Base-by-base conservation (phyloP, 2,113 vertebrate genomes). In the Cyprichromis sp. region DNA sequence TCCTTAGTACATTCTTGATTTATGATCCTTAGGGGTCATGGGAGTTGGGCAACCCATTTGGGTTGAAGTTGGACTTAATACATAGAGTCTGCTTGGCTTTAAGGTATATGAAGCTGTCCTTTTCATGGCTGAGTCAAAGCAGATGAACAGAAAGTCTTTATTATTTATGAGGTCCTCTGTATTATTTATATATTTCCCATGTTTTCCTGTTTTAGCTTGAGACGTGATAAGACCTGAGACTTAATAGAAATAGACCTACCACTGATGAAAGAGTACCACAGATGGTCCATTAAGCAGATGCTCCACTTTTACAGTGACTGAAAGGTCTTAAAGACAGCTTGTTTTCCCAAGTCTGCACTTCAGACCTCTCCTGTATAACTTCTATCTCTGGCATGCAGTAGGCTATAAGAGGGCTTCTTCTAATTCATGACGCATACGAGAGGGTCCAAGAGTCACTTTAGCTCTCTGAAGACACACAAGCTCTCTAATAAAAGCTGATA, bases 401-500 rank as follows among this genome's bases (percentile, higher is more conserved):
- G 50, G 47, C 19, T 55, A 76, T 10, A 85, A 80, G 83, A 84
- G 57, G 55, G 66, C 82, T 83, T 29, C 21, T 13, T 45, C 88
- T 92, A 84, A 91, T 94, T 89, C 84, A 93, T 92, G 89, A 93
- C 82, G 83, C 87, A 94, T 88, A 36, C 2, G 45, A 84, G 8
- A 61, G 26, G 73, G 79, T 85, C 73, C 76, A 82, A 52, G 36
- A 57, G 42, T 83, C 80, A 79, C 88, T 42, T 34, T 55, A 68
- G 59, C 68, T 84, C 85, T 31, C 80, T 36, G 26, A 76, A 88
- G 89, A 95, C 84, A 81, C 79, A 93, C 12, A 50, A 87, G 83
- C 71, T 19, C 85, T 83, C 88, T 88, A 90, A 91, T 91, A 91
- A 90, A 90, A 93, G 83, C 63, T 78, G 92, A 93, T 93, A 89